These are phyloP conservation scores for Anabas testudineus DNA, from an alignment of 2,797 vertebrate species.

Conservation along the genomic window DNA sequence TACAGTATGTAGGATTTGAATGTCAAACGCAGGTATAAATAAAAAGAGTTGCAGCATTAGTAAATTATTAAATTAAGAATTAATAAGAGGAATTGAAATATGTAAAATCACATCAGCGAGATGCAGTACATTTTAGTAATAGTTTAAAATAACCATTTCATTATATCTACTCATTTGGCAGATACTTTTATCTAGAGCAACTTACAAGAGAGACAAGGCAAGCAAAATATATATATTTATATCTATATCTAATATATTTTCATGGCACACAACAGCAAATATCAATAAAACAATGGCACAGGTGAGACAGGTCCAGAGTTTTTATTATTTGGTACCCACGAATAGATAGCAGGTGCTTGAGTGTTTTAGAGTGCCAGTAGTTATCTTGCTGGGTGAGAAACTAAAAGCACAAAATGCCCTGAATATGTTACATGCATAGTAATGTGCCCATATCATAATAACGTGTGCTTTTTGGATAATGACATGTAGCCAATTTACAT, in stretches of 20 bases:
- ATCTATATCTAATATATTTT: no score
- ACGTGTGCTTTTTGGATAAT: conserved; percentile 79
- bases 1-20: conserved; percentile 5
- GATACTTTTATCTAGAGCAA: no score
- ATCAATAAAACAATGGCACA: conserved; percentile 28
- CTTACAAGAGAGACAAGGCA: no score
- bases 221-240: no score
- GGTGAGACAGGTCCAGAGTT: conserved; percentile 71
- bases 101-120: neutral
- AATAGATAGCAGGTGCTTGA: conserved; percentile 79
- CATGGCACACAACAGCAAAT: conserved; percentile 11
- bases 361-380: conserved; percentile 78
- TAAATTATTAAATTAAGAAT: neutral
- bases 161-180: no score
- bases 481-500: conserved; percentile 69
- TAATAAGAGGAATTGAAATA: neutral
- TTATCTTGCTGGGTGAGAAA: conserved; percentile 77
- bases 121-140: no score
- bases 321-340: conserved; percentile 84
- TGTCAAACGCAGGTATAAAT: conserved; percentile 8
- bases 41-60: neutral
- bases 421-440: conserved; percentile 88
- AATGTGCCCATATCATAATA: conserved; percentile 82
- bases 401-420: conserved; percentile 83
- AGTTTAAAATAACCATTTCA: no score